Evolutionary conservation across 2,888 invertebrate species (phyloP).

Genomic region (Chrysina gloriosa): DNA sequence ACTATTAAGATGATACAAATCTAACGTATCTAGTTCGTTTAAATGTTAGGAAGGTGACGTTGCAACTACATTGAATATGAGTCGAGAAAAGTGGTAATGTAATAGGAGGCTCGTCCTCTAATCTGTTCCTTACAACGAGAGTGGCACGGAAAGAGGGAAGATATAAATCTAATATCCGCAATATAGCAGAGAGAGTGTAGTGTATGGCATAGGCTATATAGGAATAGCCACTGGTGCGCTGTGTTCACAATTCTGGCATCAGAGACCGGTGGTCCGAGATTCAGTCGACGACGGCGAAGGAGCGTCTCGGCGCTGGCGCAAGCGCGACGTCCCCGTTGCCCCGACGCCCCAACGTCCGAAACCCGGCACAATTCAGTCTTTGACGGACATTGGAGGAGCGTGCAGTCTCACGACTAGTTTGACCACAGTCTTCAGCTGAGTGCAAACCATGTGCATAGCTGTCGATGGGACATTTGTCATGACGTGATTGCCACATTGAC

Average conservation of each 20-base stretch:
- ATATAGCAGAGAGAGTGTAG: conserved; percentile 17
- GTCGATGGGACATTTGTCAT: conserved; percentile 45
- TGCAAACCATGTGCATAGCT: conserved; percentile 54
- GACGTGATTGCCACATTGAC: conserved; percentile 42
- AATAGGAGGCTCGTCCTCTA: conserved; percentile 32
- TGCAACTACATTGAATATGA: conserved; percentile 1
- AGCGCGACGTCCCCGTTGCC: conserved; percentile 48
- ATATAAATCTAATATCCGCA: conserved; percentile 40
- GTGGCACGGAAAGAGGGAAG: conserved; percentile 28
- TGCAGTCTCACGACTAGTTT: conserved; percentile 45
- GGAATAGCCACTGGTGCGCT: conserved; percentile 13
- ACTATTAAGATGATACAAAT: conserved; percentile 1
- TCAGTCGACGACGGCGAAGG: conserved; percentile 38
- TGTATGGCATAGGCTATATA: not conserved
- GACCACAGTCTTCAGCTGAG: conserved; percentile 49
- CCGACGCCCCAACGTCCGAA: conserved; percentile 45
- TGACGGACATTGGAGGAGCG: conserved; percentile 49
- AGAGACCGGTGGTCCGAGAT: conserved; percentile 22
- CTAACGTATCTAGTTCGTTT: conserved; percentile 11
- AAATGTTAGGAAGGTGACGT: conserved; percentile 13
- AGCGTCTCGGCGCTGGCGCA: conserved; percentile 54
- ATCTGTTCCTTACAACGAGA: conserved; percentile 29
- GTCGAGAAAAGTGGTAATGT: conserved; percentile 19
- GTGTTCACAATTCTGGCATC: conserved; percentile 30
- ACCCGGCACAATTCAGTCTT: conserved; percentile 51